Percentiles rank a stretch among this genome's conserved stretches.
phyloP scores from a whole-genome alignment of 2,113 vertebrate species.

The Syngnathus scovelli region DNA sequence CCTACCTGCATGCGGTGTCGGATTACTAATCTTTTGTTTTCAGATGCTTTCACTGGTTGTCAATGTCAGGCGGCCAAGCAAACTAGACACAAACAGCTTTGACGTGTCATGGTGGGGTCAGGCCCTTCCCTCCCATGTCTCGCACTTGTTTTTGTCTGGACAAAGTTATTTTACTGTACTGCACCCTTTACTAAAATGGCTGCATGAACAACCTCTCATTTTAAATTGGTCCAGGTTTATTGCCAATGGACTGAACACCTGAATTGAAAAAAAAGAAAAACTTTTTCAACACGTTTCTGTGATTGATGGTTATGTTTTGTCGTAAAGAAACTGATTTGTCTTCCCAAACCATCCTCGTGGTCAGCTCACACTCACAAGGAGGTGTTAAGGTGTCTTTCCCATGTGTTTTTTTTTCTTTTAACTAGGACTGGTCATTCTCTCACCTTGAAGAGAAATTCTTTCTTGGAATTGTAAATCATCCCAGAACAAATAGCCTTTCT shows the following conservation, averaged over 20 bases:
- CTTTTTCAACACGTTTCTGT: not conserved
- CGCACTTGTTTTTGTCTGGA: constrained; percentile 33
- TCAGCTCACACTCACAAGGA: constrained; percentile 35
- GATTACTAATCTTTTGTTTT: constrained; percentile 3
- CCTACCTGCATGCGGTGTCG: not conserved
- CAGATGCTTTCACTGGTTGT: constrained; percentile 9
- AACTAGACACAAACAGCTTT: not conserved
- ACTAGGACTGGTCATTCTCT: constrained; percentile 42
- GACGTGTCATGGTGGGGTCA: constrained; percentile 22
- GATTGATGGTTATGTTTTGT: constrained; percentile 7
- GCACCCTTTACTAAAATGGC: not conserved
- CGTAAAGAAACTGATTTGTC: constrained; percentile 18
- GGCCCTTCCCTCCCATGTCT: constrained; percentile 22
- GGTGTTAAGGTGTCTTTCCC: constrained; percentile 44
- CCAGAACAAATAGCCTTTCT: constrained; percentile 13
- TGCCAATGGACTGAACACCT: constrained; percentile 8
- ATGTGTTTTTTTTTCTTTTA: constrained; percentile 49
- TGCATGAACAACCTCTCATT: constrained; percentile 5
- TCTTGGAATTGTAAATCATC: constrained; percentile 37
- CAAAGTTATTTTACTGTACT: no score
- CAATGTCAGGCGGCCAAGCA: not conserved
- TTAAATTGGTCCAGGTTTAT: constrained; percentile 25
- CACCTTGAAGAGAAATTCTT: constrained; percentile 60
- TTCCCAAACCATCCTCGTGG: constrained; percentile 33
- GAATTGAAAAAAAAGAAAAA: constrained; percentile 9